Conservation (phyloP, 2,113 vertebrate species). For the Brienomyrus brachyistius region DNA sequence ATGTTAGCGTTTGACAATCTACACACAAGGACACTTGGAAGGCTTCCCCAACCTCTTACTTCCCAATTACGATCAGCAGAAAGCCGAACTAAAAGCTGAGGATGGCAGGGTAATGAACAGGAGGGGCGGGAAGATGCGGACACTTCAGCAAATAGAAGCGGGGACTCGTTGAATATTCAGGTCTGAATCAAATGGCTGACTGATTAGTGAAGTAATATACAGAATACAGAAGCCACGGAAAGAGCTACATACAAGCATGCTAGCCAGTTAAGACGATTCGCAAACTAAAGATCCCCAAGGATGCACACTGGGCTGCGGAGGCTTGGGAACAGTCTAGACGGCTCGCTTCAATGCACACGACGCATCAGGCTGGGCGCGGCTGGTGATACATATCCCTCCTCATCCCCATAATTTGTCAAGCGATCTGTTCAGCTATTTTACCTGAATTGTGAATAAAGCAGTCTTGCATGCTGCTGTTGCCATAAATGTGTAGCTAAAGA, state of each 20-base stretch:
- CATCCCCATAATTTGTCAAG: not conserved
- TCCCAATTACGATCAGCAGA: not conserved
- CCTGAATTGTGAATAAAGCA: not conserved
- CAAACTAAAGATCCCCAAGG: not conserved
- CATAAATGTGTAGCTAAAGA: not conserved
- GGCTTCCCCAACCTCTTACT: not conserved
- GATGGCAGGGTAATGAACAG: not conserved
- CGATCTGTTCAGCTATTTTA: not conserved
- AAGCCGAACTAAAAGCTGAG: not conserved
- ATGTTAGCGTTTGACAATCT: not conserved
- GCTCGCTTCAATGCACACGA: not conserved
- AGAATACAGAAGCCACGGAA: not conserved
- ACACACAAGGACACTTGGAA: not conserved
- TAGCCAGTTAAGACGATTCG: not conserved
- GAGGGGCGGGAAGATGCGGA: not conserved
- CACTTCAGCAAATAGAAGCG: not conserved
- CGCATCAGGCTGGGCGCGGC: not conserved
- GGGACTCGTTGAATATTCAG: not conserved
- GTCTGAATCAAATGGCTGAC: not conserved
- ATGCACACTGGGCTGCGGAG: not conserved
- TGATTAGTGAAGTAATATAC: not conserved
- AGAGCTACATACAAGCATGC: not conserved
- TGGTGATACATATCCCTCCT: not conserved
- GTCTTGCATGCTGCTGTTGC: not conserved
- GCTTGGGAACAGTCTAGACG: not conserved